Evolutionary conservation across 2,113 vertebrate genomes (phyloP).

Genomic region (Haemorhous mexicanus): DNA sequence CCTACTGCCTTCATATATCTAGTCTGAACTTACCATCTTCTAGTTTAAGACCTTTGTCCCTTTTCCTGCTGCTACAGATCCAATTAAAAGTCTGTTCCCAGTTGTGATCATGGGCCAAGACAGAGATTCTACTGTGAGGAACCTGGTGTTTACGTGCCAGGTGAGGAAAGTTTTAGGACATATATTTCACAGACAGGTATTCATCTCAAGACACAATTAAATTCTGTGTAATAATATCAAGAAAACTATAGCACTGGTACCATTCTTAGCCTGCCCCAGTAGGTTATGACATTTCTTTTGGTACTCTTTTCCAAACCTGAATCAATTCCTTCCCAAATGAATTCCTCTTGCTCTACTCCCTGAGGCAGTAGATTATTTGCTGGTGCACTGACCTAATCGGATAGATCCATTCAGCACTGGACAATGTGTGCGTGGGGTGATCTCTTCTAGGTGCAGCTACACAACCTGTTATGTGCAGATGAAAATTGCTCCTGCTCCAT

Average conservation of each 20-base stretch:
- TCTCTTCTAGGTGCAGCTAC: background rate
- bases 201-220: background rate
- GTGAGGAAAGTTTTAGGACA: background rate
- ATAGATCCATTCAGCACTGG: background rate
- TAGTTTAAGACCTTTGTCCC: background rate
- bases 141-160: background rate
- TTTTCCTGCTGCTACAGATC: background rate
- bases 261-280: background rate
- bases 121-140: background rate
- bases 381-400: background rate
- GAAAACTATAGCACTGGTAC: background rate
- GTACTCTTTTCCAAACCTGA: background rate
- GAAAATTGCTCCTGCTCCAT: background rate
- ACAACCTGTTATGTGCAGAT: background rate
- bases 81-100: background rate
- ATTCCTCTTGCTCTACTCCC: background rate
- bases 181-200: background rate
- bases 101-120: background rate
- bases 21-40: background rate
- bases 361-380: background rate
- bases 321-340: background rate
- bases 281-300: background rate
- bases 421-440: background rate
- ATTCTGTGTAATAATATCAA: background rate
- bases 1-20: background rate